These are phyloP conservation scores for Ambastaia sidthimunki DNA, from an alignment of 2,797 vertebrate genomes.

Conservation along the genomic window DNA sequence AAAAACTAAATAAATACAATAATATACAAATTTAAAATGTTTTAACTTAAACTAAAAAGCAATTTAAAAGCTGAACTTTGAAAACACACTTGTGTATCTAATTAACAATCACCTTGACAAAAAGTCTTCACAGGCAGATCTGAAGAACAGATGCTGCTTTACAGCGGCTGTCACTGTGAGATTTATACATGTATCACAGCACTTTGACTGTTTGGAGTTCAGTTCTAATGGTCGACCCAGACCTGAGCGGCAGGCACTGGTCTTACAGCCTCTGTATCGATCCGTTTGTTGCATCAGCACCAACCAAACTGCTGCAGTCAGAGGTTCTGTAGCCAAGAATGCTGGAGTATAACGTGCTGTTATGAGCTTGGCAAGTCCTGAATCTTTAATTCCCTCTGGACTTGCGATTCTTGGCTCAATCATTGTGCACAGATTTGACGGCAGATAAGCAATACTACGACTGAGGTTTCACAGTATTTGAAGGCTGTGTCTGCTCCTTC, in stretches of 20 bases:
- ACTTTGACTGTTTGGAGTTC: neutral
- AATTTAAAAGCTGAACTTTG: no score
- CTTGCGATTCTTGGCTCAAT: constrained; percentile 40
- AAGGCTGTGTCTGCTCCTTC: neutral
- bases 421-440: constrained; percentile 17
- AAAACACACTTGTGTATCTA: neutral
- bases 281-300: constrained; percentile 53
- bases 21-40: no score
- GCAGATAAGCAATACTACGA: constrained; percentile 25
- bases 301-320: constrained; percentile 50
- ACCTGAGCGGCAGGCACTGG: constrained; percentile 7
- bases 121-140: no score
- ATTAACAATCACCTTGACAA: neutral
- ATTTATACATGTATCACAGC: neutral
- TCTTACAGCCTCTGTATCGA: constrained; percentile 45
- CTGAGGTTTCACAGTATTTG: constrained; percentile 16
- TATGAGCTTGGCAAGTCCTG: constrained; percentile 45
- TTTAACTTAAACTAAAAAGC: no score
- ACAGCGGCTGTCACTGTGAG: neutral
- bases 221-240: constrained; percentile 1
- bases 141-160: neutral
- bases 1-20: no score
- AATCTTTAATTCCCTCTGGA: constrained; percentile 41
- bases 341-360: constrained; percentile 42
- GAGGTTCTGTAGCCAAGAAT: constrained; percentile 51